Conservation (phyloP, 2,113 vertebrate genomes). For the Thunnus thynnus region DNA sequence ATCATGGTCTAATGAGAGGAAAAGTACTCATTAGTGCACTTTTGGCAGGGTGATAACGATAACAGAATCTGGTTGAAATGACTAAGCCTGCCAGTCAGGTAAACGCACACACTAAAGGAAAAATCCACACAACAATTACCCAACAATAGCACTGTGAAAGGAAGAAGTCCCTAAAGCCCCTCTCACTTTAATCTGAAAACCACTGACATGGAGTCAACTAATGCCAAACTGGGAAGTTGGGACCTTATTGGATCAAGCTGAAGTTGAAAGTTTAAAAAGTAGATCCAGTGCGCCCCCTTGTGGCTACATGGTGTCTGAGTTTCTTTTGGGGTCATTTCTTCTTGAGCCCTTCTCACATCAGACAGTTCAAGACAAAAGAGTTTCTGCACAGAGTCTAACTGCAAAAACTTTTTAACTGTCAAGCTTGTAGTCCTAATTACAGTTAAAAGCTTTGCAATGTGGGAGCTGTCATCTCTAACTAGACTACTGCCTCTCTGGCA, state of each 20-base stretch:
- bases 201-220: neutral
- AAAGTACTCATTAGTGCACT: slow-evolving; percentile 52
- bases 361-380: slow-evolving; percentile 2
- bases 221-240: too few species aligned
- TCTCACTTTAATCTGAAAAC: slow-evolving; percentile 18
- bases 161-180: neutral
- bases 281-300: slow-evolving; percentile 43
- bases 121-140: slow-evolving; percentile 8
- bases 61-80: slow-evolving; percentile 44
- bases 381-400: neutral
- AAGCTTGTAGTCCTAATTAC: neutral
- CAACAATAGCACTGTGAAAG: neutral
- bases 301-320: neutral
- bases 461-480: neutral
- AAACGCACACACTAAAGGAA: slow-evolving; percentile 27
- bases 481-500: neutral
- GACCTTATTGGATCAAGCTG: neutral
- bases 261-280: neutral
- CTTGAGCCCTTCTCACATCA: neutral
- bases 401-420: neutral
- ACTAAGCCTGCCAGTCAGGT: slow-evolving; percentile 2
- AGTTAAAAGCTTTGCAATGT: neutral
- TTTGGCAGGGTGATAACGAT: slow-evolving; percentile 51
- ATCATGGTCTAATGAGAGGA: slow-evolving; percentile 64
- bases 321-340: too few species aligned